Evolutionary conservation across 2,888 invertebrate species (phyloP).

Genomic region (Lasioglossum morio): DNA sequence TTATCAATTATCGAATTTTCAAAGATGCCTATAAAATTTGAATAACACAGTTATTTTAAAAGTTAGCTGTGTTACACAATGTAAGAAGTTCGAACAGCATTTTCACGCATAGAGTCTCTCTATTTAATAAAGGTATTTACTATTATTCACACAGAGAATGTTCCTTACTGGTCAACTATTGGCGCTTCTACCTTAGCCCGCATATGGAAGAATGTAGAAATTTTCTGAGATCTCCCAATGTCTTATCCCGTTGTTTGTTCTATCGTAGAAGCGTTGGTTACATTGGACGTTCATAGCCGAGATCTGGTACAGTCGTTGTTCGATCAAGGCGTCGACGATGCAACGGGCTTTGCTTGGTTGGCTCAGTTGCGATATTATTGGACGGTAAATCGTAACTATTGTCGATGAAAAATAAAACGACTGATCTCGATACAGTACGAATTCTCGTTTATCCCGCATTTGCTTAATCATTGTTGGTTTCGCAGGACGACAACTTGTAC

Average conservation of each 20-base stretch:
- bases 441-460: neutral
- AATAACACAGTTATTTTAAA: too few species aligned
- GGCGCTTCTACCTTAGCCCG: neutral
- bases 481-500: constrained; percentile 84
- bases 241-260: neutral
- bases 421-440: neutral
- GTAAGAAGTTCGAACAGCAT: too few species aligned
- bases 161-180: too few species aligned
- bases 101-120: too few species aligned
- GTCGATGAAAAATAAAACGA: neutral
- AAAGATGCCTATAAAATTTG: too few species aligned
- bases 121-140: too few species aligned
- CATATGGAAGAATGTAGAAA: neutral
- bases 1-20: too few species aligned
- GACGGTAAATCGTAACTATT: constrained; percentile 87
- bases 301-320: constrained; percentile 92
- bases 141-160: too few species aligned
- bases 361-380: constrained; percentile 94
- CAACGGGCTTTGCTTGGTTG: constrained; percentile 96
- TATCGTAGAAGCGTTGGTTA: constrained; percentile 91
- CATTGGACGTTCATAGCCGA: constrained; percentile 96
- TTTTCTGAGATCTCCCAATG: neutral
- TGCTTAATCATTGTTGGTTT: neutral
- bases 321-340: constrained; percentile 87
- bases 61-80: too few species aligned